A percentile compares a stretch with the other conserved stretches of the same genome.
Conservation (phyloP, 2,113 vertebrate species). For the Polypterus bichir region DNA sequence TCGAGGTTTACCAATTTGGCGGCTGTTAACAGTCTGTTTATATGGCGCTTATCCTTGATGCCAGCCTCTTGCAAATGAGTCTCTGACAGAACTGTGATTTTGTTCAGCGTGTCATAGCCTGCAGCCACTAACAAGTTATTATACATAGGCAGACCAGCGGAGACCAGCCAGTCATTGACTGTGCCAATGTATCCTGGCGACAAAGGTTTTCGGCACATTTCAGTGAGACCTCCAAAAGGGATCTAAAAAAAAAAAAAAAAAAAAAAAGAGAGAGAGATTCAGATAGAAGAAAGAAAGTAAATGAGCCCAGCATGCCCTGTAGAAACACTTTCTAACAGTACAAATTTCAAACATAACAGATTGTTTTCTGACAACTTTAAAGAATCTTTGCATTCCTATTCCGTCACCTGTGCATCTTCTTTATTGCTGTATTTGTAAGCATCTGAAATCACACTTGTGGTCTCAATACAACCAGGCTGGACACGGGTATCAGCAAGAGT, state of each 20-base stretch:
- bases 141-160: constrained; percentile 88
- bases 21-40: constrained; percentile 67
- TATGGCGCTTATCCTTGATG: constrained; percentile 73
- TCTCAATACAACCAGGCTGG: too few species aligned
- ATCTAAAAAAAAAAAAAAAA: constrained; percentile 50
- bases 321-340: too few species aligned
- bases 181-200: constrained; percentile 61
- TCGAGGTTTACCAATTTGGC: constrained; percentile 57
- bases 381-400: too few species aligned
- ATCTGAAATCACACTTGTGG: too few species aligned
- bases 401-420: too few species aligned
- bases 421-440: too few species aligned
- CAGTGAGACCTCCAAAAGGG: constrained; percentile 80
- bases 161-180: constrained; percentile 78
- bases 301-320: too few species aligned
- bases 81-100: constrained; percentile 72
- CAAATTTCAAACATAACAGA: too few species aligned
- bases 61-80: constrained; percentile 66
- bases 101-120: constrained; percentile 64
- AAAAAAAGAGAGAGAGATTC: neutral
- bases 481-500: too few species aligned
- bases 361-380: too few species aligned
- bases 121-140: constrained; percentile 51
- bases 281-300: too few species aligned
- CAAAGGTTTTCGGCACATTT: constrained; percentile 75